Percentiles rank a stretch among this genome's conserved stretches.
phyloP scores from a whole-genome alignment of 2,113 vertebrate species.

The Pongo pygmaeus region DNA sequence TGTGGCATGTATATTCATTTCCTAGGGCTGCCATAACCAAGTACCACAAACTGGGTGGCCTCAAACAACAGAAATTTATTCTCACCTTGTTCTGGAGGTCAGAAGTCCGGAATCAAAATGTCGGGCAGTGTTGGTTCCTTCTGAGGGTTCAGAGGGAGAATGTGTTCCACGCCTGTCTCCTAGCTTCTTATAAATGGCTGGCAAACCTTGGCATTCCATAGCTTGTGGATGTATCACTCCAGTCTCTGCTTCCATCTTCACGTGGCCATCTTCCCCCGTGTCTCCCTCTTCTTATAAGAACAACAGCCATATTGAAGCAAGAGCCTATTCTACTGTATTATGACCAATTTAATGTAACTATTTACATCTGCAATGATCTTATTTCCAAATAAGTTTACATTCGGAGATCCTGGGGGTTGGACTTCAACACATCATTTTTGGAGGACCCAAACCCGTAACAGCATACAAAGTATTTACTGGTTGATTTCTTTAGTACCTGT shows the following conservation, averaged over 20 bases:
- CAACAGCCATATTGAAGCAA: neutral
- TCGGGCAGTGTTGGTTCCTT: neutral
- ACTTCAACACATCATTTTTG: neutral
- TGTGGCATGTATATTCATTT: neutral
- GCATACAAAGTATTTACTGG: neutral
- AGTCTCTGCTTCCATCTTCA: neutral
- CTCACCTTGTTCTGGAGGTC: neutral
- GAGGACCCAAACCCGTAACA: neutral
- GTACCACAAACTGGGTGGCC: neutral
- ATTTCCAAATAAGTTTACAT: neutral
- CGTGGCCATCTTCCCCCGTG: neutral
- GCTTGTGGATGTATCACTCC: neutral
- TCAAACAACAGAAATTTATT: neutral
- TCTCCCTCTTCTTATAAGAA: neutral
- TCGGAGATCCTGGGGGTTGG: neutral
- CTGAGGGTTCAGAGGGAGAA: neutral
- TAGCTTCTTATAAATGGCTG: neutral
- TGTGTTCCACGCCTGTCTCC: neutral
- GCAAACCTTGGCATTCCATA: neutral
- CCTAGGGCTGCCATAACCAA: neutral
- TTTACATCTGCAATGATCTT: neutral
- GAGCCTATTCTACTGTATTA: neutral
- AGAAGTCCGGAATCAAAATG: neutral
- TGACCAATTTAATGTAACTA: neutral
- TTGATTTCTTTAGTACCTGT: neutral